A percentile compares a stretch with the other conserved stretches of the same genome.
These are phyloP conservation scores for Zophobas morio DNA, from an alignment of 1,140 invertebrate species.

Conservation along the genomic window DNA sequence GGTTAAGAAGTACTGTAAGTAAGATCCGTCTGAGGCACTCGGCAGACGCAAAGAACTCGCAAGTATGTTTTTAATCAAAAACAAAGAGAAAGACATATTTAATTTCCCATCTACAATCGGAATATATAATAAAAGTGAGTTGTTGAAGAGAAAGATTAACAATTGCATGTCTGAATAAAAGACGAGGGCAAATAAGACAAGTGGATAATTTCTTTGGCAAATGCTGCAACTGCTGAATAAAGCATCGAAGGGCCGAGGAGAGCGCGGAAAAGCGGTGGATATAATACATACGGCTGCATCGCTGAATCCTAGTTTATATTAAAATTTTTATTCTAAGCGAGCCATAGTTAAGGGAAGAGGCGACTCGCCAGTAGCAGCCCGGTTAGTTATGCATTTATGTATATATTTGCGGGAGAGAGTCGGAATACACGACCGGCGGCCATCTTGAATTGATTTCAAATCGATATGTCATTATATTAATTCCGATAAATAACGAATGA, in stretches of 20 bases:
- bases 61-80: slow-evolving; percentile 54
- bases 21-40: slow-evolving; percentile 41
- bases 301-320: slow-evolving; percentile 60
- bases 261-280: slow-evolving; percentile 3
- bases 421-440: slow-evolving; percentile 57
- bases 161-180: slow-evolving; percentile 61
- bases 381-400: slow-evolving; percentile 58
- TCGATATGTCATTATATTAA: slow-evolving; percentile 63
- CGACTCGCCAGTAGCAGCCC: slow-evolving; percentile 59
- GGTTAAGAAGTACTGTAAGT: background rate
- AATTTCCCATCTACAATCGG: slow-evolving; percentile 60
- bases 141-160: slow-evolving; percentile 59
- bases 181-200: slow-evolving; percentile 60
- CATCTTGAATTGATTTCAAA: slow-evolving; percentile 63
- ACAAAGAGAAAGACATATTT: slow-evolving; percentile 58
- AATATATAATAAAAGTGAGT: slow-evolving; percentile 62
- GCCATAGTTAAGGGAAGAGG: slow-evolving; percentile 53
- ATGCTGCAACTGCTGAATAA: slow-evolving; percentile 59
- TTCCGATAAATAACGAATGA: slow-evolving; percentile 60
- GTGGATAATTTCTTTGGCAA: slow-evolving; percentile 62
- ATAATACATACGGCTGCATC: slow-evolving; percentile 51
- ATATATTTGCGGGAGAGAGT: slow-evolving; percentile 57
- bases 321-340: slow-evolving; percentile 59
- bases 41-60: slow-evolving; percentile 39
- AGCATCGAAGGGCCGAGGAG: slow-evolving; percentile 52